Evolutionary conservation across 2,888 invertebrate genomes (phyloP).

Genomic region (Lycophotia porphyrea): DNA sequence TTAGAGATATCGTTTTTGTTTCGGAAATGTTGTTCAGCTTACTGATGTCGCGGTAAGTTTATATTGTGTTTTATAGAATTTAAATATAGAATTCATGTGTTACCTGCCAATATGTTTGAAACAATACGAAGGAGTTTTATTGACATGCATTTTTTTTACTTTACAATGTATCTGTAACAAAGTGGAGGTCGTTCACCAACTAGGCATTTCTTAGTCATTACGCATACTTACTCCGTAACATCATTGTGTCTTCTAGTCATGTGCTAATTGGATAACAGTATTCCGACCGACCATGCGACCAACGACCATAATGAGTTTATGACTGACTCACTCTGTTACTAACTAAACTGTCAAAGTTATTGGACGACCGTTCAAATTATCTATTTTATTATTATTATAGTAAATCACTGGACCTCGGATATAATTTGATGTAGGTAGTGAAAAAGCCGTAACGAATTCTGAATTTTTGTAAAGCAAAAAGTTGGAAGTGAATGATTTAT

Average conservation of each 20-base stretch:
- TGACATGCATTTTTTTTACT: too few species aligned
- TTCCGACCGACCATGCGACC: constrained; percentile 1
- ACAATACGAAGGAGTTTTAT: not conserved
- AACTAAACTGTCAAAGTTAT: constrained; percentile 40
- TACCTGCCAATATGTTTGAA: not conserved
- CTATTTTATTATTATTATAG: constrained; percentile 33
- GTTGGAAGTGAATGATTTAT: constrained; percentile 9
- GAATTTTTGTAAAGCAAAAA: constrained; percentile 21
- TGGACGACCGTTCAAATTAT: constrained; percentile 20
- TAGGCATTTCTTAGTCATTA: constrained; percentile 6
- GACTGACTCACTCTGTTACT: constrained; percentile 28
- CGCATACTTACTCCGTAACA: constrained; percentile 15
- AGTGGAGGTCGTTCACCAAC: constrained; percentile 7
- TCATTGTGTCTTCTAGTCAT: constrained; percentile 44
- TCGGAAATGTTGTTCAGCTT: constrained; percentile 24
- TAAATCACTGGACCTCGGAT: constrained; percentile 30
- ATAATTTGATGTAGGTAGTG: constrained; percentile 1
- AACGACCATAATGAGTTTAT: constrained; percentile 8
- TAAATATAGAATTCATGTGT: not conserved
- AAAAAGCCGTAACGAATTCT: constrained; percentile 14
- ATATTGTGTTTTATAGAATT: constrained; percentile 14
- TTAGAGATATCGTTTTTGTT: constrained; percentile 48
- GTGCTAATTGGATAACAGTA: constrained; percentile 57
- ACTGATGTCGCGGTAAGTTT: constrained; percentile 55
- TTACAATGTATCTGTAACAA: too few species aligned